Percentiles rank a stretch among this genome's conserved stretches.
phyloP scores from a whole-genome alignment of 2,113 vertebrate species.

The Numenius arquata region DNA sequence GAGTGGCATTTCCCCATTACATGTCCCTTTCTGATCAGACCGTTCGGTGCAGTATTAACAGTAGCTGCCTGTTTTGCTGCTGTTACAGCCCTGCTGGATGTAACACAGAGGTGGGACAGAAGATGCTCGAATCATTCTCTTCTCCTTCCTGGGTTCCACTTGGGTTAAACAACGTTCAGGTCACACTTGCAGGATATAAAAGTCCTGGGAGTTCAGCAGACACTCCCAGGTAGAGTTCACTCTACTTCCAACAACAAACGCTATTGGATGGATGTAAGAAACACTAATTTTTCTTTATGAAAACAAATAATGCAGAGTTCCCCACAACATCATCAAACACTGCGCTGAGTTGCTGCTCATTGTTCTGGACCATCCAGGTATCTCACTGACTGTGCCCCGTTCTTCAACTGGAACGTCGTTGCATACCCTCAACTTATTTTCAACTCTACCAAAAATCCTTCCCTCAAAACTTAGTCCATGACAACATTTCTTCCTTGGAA shows the following conservation, averaged over 20 bases:
- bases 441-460: not conserved
- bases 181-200: not conserved
- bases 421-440: not conserved
- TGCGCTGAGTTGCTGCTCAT: rapidly evolving
- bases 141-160: not conserved
- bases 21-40: not conserved
- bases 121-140: not conserved
- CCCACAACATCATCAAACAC: not conserved
- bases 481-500: not conserved
- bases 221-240: not conserved
- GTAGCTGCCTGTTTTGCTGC: not conserved
- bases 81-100: not conserved
- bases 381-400: not conserved
- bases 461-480: not conserved
- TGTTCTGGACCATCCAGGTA: not conserved
- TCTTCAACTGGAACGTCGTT: not conserved
- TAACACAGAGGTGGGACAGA: not conserved
- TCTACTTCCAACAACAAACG: not conserved
- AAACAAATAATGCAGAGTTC: not conserved
- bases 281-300: not conserved
- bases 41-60: not conserved
- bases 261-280: not conserved
- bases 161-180: not conserved
- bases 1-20: not conserved
- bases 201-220: not conserved